These are phyloP conservation scores for Cremastobaeus sp. DNA, from an alignment of 2,888 invertebrate genomes.

Conservation along the genomic window DNA sequence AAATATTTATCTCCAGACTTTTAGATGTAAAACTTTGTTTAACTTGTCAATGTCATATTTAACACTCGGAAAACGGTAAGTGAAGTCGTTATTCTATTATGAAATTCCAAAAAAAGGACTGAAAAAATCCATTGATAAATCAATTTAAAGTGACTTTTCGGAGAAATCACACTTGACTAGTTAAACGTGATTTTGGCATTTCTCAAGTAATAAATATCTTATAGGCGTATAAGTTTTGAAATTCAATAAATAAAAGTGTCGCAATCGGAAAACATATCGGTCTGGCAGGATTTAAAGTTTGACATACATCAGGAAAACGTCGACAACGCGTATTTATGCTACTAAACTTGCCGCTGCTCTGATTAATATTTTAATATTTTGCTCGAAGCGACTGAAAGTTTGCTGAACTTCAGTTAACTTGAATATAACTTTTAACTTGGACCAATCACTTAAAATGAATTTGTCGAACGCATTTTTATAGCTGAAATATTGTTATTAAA, in stretches of 20 bases:
- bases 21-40: no score
- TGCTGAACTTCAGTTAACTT: slow-evolving; percentile 22
- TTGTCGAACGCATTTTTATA: no score
- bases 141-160: no score
- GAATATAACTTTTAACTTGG: slow-evolving; percentile 26
- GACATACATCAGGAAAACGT: background rate
- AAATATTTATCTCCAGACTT: no score
- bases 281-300: slow-evolving; percentile 14
- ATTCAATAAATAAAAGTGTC: slow-evolving; percentile 2
- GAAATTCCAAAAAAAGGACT: no score
- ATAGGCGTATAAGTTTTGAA: slow-evolving; percentile 1
- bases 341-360: slow-evolving; percentile 32
- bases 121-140: no score
- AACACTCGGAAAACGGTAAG: no score
- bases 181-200: no score
- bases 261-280: background rate
- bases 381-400: slow-evolving; percentile 30
- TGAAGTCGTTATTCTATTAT: no score
- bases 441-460: slow-evolving; percentile 30
- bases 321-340: slow-evolving; percentile 22
- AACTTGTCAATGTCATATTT: no score
- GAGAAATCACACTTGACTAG: no score
- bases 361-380: slow-evolving; percentile 44
- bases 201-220: slow-evolving; percentile 10
- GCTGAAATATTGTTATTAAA: no score